Evolutionary conservation across 2,888 invertebrate species (phyloP).

Genomic region (Drosophila pullipes): DNA sequence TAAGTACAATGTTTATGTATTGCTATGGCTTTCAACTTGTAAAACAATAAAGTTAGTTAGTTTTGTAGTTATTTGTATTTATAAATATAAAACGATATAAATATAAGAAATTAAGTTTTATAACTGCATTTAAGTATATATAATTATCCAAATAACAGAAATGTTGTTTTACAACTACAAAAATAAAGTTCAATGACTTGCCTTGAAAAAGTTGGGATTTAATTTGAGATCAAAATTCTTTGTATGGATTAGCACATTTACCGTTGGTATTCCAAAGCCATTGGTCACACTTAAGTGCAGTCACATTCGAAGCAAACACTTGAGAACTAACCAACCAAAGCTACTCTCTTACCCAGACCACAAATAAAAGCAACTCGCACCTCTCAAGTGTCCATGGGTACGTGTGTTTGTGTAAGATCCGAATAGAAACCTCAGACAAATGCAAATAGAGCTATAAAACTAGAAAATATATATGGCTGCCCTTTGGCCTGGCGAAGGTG

Average conservation of each 20-base stretch:
- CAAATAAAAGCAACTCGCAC: conserved; percentile 46
- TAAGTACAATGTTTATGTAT: too few species aligned
- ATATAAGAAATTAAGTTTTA: background rate
- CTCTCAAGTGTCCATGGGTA: conserved; percentile 21
- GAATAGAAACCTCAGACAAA: conserved; percentile 34
- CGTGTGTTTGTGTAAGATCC: conserved; percentile 62
- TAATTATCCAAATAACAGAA: background rate
- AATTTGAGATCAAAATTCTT: background rate
- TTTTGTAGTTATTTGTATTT: too few species aligned
- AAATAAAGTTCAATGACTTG: background rate
- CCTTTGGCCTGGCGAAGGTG: conserved; percentile 37
- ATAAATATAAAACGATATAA: background rate
- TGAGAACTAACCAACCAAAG: conserved; percentile 26
- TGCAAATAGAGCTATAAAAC: conserved; percentile 66
- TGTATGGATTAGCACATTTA: background rate
- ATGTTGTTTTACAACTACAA: background rate
- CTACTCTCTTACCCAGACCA: conserved; percentile 11
- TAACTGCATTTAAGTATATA: background rate
- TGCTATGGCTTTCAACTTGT: too few species aligned
- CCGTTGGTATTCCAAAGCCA: background rate
- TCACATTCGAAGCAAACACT: conserved; percentile 25
- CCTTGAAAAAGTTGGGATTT: background rate
- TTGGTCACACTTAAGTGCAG: conserved; percentile 30
- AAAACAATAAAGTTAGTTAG: too few species aligned
- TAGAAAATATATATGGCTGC: conserved; percentile 39